Evolutionary conservation across 2,888 invertebrate genomes (phyloP).

Genomic region (Leptura quadrifasciata): DNA sequence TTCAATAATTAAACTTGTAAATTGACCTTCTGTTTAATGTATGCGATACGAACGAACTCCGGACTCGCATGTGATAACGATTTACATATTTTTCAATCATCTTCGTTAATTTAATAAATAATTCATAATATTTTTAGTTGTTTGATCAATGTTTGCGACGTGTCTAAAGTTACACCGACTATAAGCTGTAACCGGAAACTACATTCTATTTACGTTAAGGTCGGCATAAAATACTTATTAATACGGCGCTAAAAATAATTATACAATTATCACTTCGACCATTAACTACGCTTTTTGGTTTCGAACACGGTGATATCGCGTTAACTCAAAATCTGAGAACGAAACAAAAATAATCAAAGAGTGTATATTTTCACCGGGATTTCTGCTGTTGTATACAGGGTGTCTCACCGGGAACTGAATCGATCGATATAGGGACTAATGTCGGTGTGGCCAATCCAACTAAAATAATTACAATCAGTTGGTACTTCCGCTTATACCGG

Average conservation of each 20-base stretch:
- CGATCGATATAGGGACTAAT: too few relatives aligned
- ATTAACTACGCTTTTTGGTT: slow-evolving; percentile 17
- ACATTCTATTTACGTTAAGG: slow-evolving; percentile 41
- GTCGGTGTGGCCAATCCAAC: too few relatives aligned
- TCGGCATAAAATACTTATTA: slow-evolving; percentile 33
- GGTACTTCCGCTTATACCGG: too few relatives aligned
- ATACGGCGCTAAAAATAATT: slow-evolving; percentile 40
- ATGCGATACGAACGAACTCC: slow-evolving; percentile 28
- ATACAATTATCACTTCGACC: slow-evolving; percentile 29
- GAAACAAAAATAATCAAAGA: too few relatives aligned
- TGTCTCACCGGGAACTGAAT: too few relatives aligned
- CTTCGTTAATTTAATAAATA: slow-evolving; percentile 33
- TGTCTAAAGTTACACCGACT: slow-evolving; percentile 27
- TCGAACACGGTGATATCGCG: neutral
- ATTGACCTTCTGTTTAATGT: slow-evolving; percentile 15
- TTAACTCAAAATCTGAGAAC: too few relatives aligned
- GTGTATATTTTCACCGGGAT: too few relatives aligned
- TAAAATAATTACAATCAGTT: too few relatives aligned
- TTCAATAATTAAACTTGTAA: slow-evolving; percentile 9
- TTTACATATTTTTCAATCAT: slow-evolving; percentile 9
- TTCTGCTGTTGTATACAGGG: too few relatives aligned
- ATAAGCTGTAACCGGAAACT: slow-evolving; percentile 34
- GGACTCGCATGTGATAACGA: slow-evolving; percentile 31
- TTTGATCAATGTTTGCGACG: slow-evolving; percentile 35
- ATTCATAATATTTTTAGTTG: slow-evolving; percentile 37